Conservation (phyloP, 2,113 vertebrate species). For the Gnathonemus longibarbis region DNA sequence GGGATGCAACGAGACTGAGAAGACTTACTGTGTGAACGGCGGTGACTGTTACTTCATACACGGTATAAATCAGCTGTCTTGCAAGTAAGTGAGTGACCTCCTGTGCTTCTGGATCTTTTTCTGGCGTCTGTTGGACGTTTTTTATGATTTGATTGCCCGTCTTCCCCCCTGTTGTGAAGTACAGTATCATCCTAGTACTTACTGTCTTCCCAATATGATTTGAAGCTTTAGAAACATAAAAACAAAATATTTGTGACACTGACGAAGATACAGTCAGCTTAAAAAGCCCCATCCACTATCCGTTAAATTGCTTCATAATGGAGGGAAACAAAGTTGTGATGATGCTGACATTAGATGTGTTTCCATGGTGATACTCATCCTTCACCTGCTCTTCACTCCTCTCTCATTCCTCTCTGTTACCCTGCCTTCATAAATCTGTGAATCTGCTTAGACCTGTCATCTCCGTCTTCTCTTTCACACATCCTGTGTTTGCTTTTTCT, state of each 20-base stretch:
- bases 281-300: not conserved
- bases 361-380: not conserved
- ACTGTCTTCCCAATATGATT: not conserved
- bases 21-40: slow-evolving; percentile 89
- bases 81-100: slow-evolving; percentile 82
- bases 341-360: not conserved
- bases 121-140: not conserved
- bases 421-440: not conserved
- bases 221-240: not conserved
- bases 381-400: not conserved
- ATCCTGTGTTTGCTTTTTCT: not conserved
- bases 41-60: slow-evolving; percentile 98
- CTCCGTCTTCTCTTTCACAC: not conserved
- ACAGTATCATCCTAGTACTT: not conserved
- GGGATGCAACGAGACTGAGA: slow-evolving; percentile 93
- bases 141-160: not conserved
- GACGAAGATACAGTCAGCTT: not conserved
- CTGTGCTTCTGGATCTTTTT: not conserved
- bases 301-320: not conserved
- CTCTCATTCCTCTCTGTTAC: not conserved
- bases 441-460: not conserved
- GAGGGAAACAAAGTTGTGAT: not conserved
- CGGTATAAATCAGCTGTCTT: slow-evolving; percentile 93
- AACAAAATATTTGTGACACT: not conserved
- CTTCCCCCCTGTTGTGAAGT: not conserved